A percentile compares a stretch with the other conserved stretches of the same genome.
These are phyloP conservation scores for Pseudobourletiella spinata DNA, from an alignment of 1,140 invertebrate species.

Conservation along the genomic window DNA sequence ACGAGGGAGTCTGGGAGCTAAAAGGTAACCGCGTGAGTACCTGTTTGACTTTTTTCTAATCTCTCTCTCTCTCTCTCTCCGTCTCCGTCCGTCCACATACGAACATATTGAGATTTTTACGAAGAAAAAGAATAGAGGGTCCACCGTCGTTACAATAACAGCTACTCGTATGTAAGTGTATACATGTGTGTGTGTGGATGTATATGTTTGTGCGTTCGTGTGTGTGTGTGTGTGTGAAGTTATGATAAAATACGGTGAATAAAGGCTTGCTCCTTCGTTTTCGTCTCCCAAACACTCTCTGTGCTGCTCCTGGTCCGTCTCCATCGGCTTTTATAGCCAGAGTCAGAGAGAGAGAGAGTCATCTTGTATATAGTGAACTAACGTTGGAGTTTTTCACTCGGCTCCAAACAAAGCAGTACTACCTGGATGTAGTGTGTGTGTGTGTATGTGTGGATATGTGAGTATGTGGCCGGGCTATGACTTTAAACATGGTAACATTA, in stretches of 20 bases:
- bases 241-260: neutral
- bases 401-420: too few species aligned
- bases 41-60: slow-evolving; percentile 4
- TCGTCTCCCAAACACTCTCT: too few species aligned
- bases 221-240: neutral
- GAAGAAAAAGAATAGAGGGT: neutral
- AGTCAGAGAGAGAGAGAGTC: too few species aligned
- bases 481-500: neutral
- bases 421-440: neutral
- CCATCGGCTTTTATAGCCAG: neutral
- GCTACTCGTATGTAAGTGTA: neutral
- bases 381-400: too few species aligned
- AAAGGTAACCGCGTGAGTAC: slow-evolving; percentile 2
- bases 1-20: neutral
- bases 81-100: neutral
- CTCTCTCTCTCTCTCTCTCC: too few species aligned
- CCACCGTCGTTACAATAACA: neutral
- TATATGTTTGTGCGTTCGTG: too few species aligned
- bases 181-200: neutral
- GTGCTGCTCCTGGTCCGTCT: neutral
- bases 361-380: neutral
- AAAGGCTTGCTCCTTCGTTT: neutral
- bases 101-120: neutral
- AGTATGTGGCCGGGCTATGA: neutral
- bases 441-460: neutral